Evolutionary conservation across 2,797 vertebrate genomes (phyloP).

Genomic region (Periophthalmus magnuspinnatus): DNA sequence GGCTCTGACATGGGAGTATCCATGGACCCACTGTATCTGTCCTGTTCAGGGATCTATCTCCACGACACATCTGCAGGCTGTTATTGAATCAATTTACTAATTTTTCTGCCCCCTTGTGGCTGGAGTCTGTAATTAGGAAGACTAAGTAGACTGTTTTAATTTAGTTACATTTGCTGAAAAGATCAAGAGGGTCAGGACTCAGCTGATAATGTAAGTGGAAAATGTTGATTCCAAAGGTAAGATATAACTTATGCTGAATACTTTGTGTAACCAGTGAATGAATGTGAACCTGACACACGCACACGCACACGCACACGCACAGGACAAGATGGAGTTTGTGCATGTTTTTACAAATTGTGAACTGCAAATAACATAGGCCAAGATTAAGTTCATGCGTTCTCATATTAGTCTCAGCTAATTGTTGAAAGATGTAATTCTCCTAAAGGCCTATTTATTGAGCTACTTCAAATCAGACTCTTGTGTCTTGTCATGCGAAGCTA

Average conservation of each 20-base stretch:
- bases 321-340: not conserved
- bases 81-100: not conserved
- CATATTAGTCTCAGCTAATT: not conserved
- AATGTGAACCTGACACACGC: not conserved
- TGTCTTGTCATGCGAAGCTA: not conserved
- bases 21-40: not conserved
- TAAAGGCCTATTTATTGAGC: not conserved
- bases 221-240: not conserved
- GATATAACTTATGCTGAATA: not conserved
- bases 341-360: too few species aligned
- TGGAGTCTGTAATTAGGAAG: not conserved
- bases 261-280: not conserved
- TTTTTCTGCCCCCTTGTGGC: slow-evolving; percentile 9
- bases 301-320: not conserved
- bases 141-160: not conserved
- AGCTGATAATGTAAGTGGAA: not conserved
- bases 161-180: not conserved
- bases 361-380: too few species aligned
- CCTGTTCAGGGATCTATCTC: not conserved
- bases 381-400: not conserved
- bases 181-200: not conserved
- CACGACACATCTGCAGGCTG: not conserved
- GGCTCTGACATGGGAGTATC: not conserved
- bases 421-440: not conserved
- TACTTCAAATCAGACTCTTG: not conserved